Evolutionary conservation across 2,888 invertebrate genomes (phyloP).

Genomic region (Diloba caeruleocephala): DNA sequence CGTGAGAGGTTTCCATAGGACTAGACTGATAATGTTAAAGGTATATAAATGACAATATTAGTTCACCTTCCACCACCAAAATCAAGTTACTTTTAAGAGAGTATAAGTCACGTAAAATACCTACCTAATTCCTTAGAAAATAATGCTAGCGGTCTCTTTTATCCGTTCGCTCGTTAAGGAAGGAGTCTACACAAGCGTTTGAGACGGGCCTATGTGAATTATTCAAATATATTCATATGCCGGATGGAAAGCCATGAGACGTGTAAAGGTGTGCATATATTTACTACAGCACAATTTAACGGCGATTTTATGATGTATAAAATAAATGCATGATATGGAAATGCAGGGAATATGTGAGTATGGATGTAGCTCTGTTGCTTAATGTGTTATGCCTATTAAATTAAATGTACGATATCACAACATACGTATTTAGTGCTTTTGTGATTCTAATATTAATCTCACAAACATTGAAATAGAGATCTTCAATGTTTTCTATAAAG

Average conservation of each 20-base stretch:
- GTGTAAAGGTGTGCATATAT: slow-evolving; percentile 54
- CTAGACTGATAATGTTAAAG: slow-evolving; percentile 16
- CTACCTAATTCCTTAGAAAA: slow-evolving; percentile 50
- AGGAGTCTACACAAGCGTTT: slow-evolving; percentile 60
- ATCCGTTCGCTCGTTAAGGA: slow-evolving; percentile 54
- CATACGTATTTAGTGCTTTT: too few relatives aligned
- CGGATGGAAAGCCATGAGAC: slow-evolving; percentile 65
- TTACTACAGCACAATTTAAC: slow-evolving; percentile 43
- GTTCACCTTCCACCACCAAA: slow-evolving; percentile 15
- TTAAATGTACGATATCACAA: neutral
- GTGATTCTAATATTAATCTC: neutral
- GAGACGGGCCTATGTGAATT: slow-evolving; percentile 68
- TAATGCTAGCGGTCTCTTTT: slow-evolving; percentile 50
- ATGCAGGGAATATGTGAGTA: slow-evolving; percentile 13
- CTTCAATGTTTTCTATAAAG: too few relatives aligned
- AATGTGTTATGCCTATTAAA: slow-evolving; percentile 6
- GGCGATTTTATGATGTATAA: slow-evolving; percentile 38
- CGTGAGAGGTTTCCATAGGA: slow-evolving; percentile 8
- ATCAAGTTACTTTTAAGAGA: slow-evolving; percentile 26
- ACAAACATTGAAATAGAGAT: too few relatives aligned
- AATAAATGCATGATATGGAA: slow-evolving; percentile 43
- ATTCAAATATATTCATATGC: slow-evolving; percentile 80
- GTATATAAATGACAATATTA: slow-evolving; percentile 1
- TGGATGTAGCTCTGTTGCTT: slow-evolving; percentile 12
- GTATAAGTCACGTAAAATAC: slow-evolving; percentile 41